Evolutionary conservation across 2,888 invertebrate species (phyloP), one percentile per base, ranked within the genome.

Genomic region (Argynnis bischoffii): DNA sequence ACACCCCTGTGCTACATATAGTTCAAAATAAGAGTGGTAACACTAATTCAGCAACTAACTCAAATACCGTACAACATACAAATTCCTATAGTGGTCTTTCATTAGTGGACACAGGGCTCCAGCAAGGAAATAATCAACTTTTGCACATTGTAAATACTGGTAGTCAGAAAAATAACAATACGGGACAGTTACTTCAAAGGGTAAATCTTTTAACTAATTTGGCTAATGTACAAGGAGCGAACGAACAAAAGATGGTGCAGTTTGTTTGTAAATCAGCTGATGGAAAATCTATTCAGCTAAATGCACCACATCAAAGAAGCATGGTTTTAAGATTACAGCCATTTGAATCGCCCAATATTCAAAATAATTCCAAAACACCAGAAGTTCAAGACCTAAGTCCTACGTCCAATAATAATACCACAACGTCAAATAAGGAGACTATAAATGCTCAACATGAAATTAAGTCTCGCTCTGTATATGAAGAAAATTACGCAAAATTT

Each of bases 261-360:
- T 94, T 95, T 78, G 94, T 95, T 55, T 95, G 95, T 78, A 95
- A 95, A 83, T 94, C 95, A 51, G 88, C 93, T 18, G 94, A 94
- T 75, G 94, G 94, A 13, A 94, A 94, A 83, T 81, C 94, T 64
- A 93, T 94, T 72, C 94, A 94, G 69, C 79, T 94, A 16, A 93
- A 94, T 71, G 87, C 93, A 18, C 90, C 93, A 31, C 90, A 93
- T 73, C 93, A 93, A 72, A 88, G 93, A 75, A 89, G 93, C 73
- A 93, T 93, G 89, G 93, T 93, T 8, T 75, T 92, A 54, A 82
- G 92, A 75, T 76, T 92, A 68, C 93, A 92, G 70, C 90, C 90
- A 2, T 88, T 92, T 63, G 92, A 92, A 70, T 80, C 90, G 8
- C 76, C 88, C 4, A 84, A 81, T 60, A 76, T 84, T 26, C 86